Evolutionary conservation across 2,113 vertebrate species (phyloP), one percentile per base, ranked within the genome.

Genomic region (Malurus cyaneus): DNA sequence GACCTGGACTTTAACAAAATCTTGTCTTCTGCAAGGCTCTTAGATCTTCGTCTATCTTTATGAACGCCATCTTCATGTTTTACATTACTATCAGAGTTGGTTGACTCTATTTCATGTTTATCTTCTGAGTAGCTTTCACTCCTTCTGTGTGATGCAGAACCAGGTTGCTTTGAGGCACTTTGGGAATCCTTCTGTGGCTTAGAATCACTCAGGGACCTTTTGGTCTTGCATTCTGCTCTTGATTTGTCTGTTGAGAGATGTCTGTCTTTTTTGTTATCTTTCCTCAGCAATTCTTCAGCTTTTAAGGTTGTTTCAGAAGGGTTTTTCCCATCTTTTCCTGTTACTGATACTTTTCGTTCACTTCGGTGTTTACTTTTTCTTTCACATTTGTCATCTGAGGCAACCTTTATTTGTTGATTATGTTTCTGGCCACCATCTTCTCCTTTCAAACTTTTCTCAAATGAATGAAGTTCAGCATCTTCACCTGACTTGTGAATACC

Each of bases 331-430:
- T 99, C 99, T 97, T 97, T 98, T 72, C 96, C 93, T 18, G 96
- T 94, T 64, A 96, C 86, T 0, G 97, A 96, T 47, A 96, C 60
- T 95, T 98, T 99, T 95, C 98, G 98, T 69, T 99, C 99, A 65
- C 89, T 98, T 97, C 98, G 98, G 42, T 98, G 97, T 91, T 99
- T 99, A n/a, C 92, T 97, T 94, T 98, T 99, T 79, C 98, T 98
- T 93, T 99, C 99, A 21, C 93, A 78, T 97, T 98, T 99, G 34
- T 99, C 99, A 70, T 99, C 99, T 50, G 96, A 97, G 2, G 97
- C 95, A 52, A 87, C 78, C 86, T 98, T 99, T 29, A 88, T 21
- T 26, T 86, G 97, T 39, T 98, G 97, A 67, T 90, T 94, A 16
- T 98, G 98, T 66, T 98, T 99, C 78, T 98, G 98, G 80, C 74